phyloP scores from a whole-genome alignment of 2,113 vertebrate species.

The Prionailurus bengalensis region DNA sequence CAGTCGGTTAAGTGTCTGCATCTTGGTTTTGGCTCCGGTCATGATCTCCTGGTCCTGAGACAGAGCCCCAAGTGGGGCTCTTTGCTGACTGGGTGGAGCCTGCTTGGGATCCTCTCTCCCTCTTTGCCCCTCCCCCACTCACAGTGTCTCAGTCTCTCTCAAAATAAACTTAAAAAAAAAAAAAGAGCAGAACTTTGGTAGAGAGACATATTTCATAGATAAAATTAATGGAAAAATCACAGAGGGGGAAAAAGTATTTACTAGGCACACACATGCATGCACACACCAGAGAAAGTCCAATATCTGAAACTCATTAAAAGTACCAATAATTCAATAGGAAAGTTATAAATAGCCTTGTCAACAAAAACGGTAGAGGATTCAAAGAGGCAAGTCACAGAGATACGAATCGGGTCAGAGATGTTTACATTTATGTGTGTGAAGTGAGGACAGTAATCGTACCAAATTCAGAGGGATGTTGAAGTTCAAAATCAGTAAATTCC shows the following conservation, averaged over 20 bases:
- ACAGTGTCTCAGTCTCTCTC: too few relatives aligned
- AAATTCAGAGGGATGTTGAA: neutral
- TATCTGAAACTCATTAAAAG: neutral
- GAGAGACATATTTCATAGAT: neutral
- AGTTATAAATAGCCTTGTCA: conserved; percentile 19
- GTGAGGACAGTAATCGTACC: neutral
- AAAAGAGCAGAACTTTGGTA: neutral
- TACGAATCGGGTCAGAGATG: neutral
- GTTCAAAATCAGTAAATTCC: neutral
- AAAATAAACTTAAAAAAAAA: neutral
- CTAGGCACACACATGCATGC: neutral
- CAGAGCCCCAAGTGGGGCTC: too few relatives aligned
- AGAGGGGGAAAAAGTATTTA: neutral
- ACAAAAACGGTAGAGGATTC: neutral
- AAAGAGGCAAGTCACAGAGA: neutral
- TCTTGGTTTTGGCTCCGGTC: too few relatives aligned
- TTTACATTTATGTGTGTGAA: neutral
- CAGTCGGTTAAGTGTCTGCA: too few relatives aligned
- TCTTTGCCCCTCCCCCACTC: too few relatives aligned
- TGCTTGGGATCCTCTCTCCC: too few relatives aligned
- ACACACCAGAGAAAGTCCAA: neutral
- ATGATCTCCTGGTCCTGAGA: too few relatives aligned
- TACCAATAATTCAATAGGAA: neutral
- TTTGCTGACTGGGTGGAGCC: too few relatives aligned
- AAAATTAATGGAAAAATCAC: conserved; percentile 39